Percentiles rank a stretch among this genome's conserved stretches.
Evolutionary conservation across 1,140 invertebrate genomes (phyloP).

Genomic region (Aphelinus atriplicis): DNA sequence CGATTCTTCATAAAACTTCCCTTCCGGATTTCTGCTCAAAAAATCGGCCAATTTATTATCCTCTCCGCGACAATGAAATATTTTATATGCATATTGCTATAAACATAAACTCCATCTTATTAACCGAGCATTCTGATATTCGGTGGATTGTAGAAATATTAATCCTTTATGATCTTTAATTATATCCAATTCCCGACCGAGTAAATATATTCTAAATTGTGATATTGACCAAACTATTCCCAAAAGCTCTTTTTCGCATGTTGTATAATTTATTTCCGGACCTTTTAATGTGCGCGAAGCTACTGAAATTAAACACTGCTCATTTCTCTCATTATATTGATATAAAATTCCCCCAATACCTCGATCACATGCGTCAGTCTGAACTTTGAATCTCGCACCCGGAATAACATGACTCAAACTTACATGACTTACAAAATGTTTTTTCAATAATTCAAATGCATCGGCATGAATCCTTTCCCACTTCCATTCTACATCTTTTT

Average conservation of each 20-base stretch:
- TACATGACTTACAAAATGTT: conserved; percentile 17
- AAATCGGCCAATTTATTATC: too few relatives aligned
- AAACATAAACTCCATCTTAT: conserved; percentile 28
- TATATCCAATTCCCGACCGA: conserved; percentile 19
- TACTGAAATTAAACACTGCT: conserved; percentile 18
- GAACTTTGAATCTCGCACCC: neutral
- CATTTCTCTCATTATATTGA: neutral
- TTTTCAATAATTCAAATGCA: conserved; percentile 26
- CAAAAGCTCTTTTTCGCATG: conserved; percentile 31
- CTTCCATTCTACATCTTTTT: conserved; percentile 9
- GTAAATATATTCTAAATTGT: conserved; percentile 26
- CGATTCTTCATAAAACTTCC: too few relatives aligned
- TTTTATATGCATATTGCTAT: conserved; percentile 13
- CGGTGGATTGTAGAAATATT: neutral
- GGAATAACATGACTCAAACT: conserved; percentile 15
- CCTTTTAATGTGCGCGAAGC: neutral
- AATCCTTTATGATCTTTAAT: conserved; percentile 2
- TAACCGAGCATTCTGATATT: conserved; percentile 16
- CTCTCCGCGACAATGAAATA: too few relatives aligned
- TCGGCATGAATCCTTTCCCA: conserved; percentile 8
- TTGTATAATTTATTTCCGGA: conserved; percentile 20
- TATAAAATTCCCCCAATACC: conserved; percentile 1
- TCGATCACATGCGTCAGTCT: conserved; percentile 1
- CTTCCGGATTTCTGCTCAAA: too few relatives aligned
- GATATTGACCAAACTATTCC: conserved; percentile 27